phyloP scores from a whole-genome alignment of 1,140 invertebrate species.

The Drosophila persimilis region DNA sequence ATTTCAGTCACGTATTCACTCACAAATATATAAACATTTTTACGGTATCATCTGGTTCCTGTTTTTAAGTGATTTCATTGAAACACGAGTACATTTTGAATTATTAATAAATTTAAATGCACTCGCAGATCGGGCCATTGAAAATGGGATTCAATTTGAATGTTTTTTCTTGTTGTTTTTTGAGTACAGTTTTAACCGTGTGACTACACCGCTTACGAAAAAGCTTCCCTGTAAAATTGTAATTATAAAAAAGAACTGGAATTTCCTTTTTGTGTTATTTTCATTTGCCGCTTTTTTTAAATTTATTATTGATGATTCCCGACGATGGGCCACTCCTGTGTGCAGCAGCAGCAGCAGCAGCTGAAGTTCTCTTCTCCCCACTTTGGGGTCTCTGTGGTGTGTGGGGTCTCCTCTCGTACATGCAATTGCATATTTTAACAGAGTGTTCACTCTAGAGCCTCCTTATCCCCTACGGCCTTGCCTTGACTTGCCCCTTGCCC shows the following conservation, averaged over 20 bases:
- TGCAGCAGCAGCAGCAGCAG: conserved; percentile 34
- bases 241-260: conserved; percentile 39
- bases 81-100: conserved; percentile 3
- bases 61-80: background rate
- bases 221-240: background rate
- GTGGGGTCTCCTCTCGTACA: conserved; percentile 32
- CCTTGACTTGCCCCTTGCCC: conserved; percentile 4
- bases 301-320: conserved; percentile 70
- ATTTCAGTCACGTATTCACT: no score
- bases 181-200: background rate
- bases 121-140: conserved; percentile 3
- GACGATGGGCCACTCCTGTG: conserved; percentile 49
- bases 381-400: conserved; percentile 22
- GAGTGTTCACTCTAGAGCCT: conserved; percentile 15
- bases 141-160: background rate
- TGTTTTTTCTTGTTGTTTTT: background rate
- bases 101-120: conserved; percentile 30
- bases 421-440: conserved; percentile 78
- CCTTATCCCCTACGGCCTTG: background rate
- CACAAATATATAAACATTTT: background rate
- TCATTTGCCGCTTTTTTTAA: conserved; percentile 57
- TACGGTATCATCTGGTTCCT: background rate
- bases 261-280: conserved; percentile 53
- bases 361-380: conserved; percentile 45
- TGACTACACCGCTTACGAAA: conserved; percentile 1